These are phyloP conservation scores for Megaleporinus macrocephalus DNA, from an alignment of 2,113 vertebrate species.

Conservation along the genomic window DNA sequence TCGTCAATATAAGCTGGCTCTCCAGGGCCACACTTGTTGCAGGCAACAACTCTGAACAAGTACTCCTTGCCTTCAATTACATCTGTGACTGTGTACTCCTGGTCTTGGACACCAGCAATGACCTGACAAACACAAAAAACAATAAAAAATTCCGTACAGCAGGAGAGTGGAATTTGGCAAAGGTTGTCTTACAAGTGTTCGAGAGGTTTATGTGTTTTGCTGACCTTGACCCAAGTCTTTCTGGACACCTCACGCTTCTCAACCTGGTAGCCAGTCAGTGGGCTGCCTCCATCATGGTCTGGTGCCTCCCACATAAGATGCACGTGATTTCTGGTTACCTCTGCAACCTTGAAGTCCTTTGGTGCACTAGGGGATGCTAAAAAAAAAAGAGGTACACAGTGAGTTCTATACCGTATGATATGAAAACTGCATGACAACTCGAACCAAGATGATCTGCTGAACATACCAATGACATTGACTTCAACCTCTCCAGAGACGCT, in stretches of 20 bases:
- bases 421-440: neutral
- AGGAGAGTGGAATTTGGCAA: neutral
- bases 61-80: slow-evolving; percentile 97
- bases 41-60: slow-evolving; percentile 90
- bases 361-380: slow-evolving; percentile 92
- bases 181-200: neutral
- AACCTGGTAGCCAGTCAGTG: slow-evolving; percentile 90
- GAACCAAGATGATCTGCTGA: neutral
- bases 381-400: slow-evolving; percentile 23
- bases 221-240: slow-evolving; percentile 95
- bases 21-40: slow-evolving; percentile 96
- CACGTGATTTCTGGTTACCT: slow-evolving; percentile 86
- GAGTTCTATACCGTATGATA: neutral
- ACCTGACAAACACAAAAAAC: slow-evolving; percentile 76
- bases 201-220: neutral
- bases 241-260: slow-evolving; percentile 94
- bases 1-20: slow-evolving; percentile 96
- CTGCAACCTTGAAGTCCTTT: slow-evolving; percentile 91
- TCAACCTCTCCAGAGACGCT: slow-evolving; percentile 92
- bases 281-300: slow-evolving; percentile 95
- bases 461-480: slow-evolving; percentile 95
- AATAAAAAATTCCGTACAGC: neutral
- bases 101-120: slow-evolving; percentile 84
- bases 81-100: slow-evolving; percentile 93
- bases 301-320: slow-evolving; percentile 94